phyloP scores from a whole-genome alignment of 2,888 invertebrate genomes.

The Cenopis cana region DNA sequence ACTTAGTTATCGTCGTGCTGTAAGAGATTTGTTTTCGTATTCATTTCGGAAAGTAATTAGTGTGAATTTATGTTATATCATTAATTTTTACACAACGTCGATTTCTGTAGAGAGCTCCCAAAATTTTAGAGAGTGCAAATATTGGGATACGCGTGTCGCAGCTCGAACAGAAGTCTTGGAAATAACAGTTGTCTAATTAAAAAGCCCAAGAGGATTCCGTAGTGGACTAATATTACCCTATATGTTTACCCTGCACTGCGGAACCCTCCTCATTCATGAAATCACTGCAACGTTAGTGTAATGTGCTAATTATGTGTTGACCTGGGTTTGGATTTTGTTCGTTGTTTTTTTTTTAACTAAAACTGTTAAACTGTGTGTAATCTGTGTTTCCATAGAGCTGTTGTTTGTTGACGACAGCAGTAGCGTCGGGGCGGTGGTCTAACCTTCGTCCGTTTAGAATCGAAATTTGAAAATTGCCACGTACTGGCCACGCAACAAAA shows the following conservation, averaged over 20 bases:
- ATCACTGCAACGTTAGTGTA: slow-evolving; percentile 81
- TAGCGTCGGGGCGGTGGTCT: slow-evolving; percentile 45
- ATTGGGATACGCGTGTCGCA: slow-evolving; percentile 62
- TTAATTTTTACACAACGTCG: slow-evolving; percentile 68
- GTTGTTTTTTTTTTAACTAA: slow-evolving; percentile 82
- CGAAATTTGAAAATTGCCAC: slow-evolving; percentile 23
- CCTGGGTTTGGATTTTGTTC: slow-evolving; percentile 84
- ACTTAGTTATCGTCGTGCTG: slow-evolving; percentile 85
- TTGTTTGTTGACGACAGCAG: slow-evolving; percentile 60
- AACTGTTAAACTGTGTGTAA: slow-evolving; percentile 84
- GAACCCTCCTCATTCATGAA: slow-evolving; percentile 69
- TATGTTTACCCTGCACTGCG: slow-evolving; percentile 63
- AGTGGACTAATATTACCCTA: slow-evolving; percentile 61
- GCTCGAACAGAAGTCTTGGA: slow-evolving; percentile 72
- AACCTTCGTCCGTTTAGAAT: slow-evolving; percentile 24
- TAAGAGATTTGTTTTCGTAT: slow-evolving; percentile 80
- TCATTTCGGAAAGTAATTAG: slow-evolving; percentile 83
- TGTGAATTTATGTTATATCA: slow-evolving; percentile 81
- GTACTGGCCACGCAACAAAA: slow-evolving; percentile 24
- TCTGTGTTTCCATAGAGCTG: slow-evolving; percentile 82
- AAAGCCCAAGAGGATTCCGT: slow-evolving; percentile 73
- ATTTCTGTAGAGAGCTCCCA: slow-evolving; percentile 76
- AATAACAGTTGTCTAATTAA: slow-evolving; percentile 58
- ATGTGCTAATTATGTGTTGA: slow-evolving; percentile 84
- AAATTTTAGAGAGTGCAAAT: slow-evolving; percentile 58